phyloP scores from a whole-genome alignment of 1,140 invertebrate species.

The Calliopsis andreniformis region DNA sequence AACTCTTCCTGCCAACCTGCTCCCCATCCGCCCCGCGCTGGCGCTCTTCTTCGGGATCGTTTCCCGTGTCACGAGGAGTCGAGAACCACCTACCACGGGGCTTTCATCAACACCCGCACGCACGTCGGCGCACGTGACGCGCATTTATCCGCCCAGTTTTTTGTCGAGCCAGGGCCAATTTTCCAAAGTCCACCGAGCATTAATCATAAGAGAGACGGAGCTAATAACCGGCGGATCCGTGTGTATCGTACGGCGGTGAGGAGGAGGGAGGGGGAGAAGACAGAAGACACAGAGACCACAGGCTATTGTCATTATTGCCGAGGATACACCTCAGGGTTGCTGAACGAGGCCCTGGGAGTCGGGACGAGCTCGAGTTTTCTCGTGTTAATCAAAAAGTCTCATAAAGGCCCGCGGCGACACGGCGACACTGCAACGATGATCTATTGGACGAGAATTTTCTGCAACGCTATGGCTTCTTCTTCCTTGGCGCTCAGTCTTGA shows the following conservation, averaged over 20 bases:
- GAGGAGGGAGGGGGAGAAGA: neutral
- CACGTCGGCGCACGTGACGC: slow-evolving; percentile 76
- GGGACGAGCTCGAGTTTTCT: slow-evolving; percentile 46
- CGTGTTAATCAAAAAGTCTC: slow-evolving; percentile 67
- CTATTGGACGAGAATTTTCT: slow-evolving; percentile 31
- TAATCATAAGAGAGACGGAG: slow-evolving; percentile 66
- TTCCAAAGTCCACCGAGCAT: slow-evolving; percentile 66
- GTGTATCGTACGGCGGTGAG: slow-evolving; percentile 17
- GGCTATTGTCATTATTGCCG: slow-evolving; percentile 41
- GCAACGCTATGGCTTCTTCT: neutral
- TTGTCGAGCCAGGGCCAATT: slow-evolving; percentile 63
- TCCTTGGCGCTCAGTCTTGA: neutral
- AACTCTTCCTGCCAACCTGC: slow-evolving; percentile 63
- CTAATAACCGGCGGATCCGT: slow-evolving; percentile 63
- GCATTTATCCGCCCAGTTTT: slow-evolving; percentile 74
- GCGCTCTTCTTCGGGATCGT: slow-evolving; percentile 37
- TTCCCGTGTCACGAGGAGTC: slow-evolving; percentile 30
- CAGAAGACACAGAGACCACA: neutral
- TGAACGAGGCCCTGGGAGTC: slow-evolving; percentile 1
- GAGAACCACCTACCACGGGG: slow-evolving; percentile 67
- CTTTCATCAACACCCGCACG: slow-evolving; percentile 75
- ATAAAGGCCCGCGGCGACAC: slow-evolving; percentile 46
- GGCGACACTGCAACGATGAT: slow-evolving; percentile 50
- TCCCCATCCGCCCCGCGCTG: neutral
- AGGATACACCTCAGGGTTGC: slow-evolving; percentile 32